Percentiles rank a stretch among this genome's conserved stretches.
These are phyloP conservation scores for Caprella mutica DNA, from an alignment of 2,888 invertebrate species.

Conservation along the genomic window DNA sequence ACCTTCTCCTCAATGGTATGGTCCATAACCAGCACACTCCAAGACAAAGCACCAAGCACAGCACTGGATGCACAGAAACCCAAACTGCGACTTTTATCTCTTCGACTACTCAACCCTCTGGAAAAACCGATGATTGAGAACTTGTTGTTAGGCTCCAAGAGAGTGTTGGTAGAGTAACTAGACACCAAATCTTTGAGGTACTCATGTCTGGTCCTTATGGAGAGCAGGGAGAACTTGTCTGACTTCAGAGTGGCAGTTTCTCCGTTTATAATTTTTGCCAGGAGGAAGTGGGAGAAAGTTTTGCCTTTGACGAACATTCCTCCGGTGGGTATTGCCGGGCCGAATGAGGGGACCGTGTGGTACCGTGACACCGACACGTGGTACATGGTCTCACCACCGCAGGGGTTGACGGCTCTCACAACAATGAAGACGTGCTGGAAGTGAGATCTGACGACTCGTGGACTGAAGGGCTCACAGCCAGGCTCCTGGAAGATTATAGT, in stretches of 20 bases:
- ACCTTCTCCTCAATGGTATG: conserved; percentile 25
- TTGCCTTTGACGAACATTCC: conserved; percentile 78
- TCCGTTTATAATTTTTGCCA: conserved; percentile 92
- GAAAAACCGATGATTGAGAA: conserved; percentile 67
- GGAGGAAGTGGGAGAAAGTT: conserved; percentile 84
- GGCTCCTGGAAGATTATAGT: conserved; percentile 91
- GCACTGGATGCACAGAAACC: conserved; percentile 58
- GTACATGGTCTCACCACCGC: conserved; percentile 74
- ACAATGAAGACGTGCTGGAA: conserved; percentile 96
- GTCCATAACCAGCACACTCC: conserved; percentile 64
- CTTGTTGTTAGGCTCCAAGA: conserved; percentile 72
- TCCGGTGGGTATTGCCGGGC: conserved; percentile 81
- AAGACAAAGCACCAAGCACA: conserved; percentile 66
- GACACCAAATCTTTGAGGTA: conserved; percentile 84
- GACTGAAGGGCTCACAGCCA: conserved; percentile 83
- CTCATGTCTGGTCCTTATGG: conserved; percentile 85
- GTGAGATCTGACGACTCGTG: conserved; percentile 85
- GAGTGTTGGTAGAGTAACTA: conserved; percentile 66
- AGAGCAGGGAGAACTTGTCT: conserved; percentile 94
- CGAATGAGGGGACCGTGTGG: conserved; percentile 89
- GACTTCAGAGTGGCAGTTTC: conserved; percentile 93
- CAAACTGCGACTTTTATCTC: conserved; percentile 57
- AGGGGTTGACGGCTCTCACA: conserved; percentile 76
- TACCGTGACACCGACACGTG: conserved; percentile 57
- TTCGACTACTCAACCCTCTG: conserved; percentile 52